These are phyloP conservation scores for Carettochelys insculpta DNA, from an alignment of 2,113 vertebrate genomes.

Conservation along the genomic window DNA sequence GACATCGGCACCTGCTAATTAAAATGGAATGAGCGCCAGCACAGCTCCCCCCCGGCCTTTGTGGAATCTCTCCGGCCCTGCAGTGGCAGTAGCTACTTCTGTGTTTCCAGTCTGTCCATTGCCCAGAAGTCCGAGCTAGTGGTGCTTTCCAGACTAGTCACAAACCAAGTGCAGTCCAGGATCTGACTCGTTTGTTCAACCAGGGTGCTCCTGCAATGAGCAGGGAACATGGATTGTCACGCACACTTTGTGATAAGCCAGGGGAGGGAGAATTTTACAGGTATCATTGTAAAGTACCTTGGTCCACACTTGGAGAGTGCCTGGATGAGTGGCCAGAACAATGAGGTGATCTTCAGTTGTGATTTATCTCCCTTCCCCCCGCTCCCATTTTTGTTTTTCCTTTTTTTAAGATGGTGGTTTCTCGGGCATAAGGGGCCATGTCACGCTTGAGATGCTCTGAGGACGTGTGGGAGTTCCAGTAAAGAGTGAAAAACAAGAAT, in stretches of 20 bases:
- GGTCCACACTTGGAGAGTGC: not conserved
- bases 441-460: not conserved
- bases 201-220: not conserved
- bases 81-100: no score
- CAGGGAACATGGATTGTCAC: not conserved
- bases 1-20: conserved; percentile 38
- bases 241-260: not conserved
- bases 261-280: not conserved
- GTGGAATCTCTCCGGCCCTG: accelerated
- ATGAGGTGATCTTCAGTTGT: not conserved
- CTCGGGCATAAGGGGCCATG: not conserved
- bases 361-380: not conserved
- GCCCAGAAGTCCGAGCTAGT: accelerated
- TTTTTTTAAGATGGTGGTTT: not conserved
- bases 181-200: accelerated
- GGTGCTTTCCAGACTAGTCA: not conserved
- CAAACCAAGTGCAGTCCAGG: not conserved
- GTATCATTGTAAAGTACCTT: not conserved
- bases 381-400: not conserved
- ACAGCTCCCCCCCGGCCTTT: not conserved
- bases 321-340: not conserved
- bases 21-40: conserved; percentile 47
- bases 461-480: no score
- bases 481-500: not conserved
- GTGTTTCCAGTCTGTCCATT: accelerated